Evolutionary conservation across 1,140 invertebrate species (phyloP), one percentile per base, ranked within the genome.

Genomic region (Cotesia chilonis): DNA sequence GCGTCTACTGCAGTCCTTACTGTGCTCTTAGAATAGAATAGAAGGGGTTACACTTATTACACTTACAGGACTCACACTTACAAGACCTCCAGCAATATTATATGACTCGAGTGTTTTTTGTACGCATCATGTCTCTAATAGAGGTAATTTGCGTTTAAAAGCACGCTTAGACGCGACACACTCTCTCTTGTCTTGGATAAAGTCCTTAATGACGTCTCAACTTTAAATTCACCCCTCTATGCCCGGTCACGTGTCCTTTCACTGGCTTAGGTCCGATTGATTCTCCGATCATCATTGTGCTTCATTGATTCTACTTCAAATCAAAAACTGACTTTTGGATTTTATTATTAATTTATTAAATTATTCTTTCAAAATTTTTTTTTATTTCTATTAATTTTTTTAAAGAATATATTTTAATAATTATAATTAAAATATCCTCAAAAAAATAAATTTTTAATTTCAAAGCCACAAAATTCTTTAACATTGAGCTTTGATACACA

Each of bases 81-180:
- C 28, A 36, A 63, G 38, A 65, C 37, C 37, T 52, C 5, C 47
- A 20, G 64, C 38, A 41, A 17, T 75, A 78, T 47, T 10, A 63
- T 55, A 74, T 67, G 74, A 61, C 75, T 73, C 77, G 77, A 77
- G 77, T 78, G 76, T 82, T 83, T 79, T 82, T 80, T 82, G 77
- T 77, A 79, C 77, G 78, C 76, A 71, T 75, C 73, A 70, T 81
- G 75, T 70, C 75, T 79, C 79, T 84, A 84, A 84, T 84, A 78
- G 83, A 80, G 74, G 82, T 82, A 84, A 84, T 84, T 84, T 84
- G 80, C 81, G 76, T 83, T 79, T 82, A 82, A 79, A 84, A 83
- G 79, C 71, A 60, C 14, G 14, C 54, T 82, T 78, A 71, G 54
- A 37, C 37, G 17, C 63, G 35, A 60, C 36, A 67, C 36, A 17